These are phyloP conservation scores for Drosophila lacertosa DNA, from an alignment of 1,140 invertebrate genomes.

Conservation along the genomic window DNA sequence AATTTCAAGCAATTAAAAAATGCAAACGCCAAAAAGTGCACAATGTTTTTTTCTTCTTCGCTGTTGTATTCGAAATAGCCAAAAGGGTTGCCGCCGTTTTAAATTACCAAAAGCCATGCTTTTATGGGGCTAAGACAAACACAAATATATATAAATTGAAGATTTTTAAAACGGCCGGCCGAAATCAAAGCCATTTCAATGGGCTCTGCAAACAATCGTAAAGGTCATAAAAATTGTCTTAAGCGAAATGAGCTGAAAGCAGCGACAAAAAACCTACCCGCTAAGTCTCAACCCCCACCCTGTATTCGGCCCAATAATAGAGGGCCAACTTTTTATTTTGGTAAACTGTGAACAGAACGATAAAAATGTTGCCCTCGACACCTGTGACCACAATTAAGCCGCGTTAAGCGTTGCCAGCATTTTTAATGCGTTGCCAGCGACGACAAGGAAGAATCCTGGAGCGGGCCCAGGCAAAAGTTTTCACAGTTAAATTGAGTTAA, in stretches of 20 bases:
- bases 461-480: slow-evolving; percentile 57
- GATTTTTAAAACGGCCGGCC: slow-evolving; percentile 58
- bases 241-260: slow-evolving; percentile 52
- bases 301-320: slow-evolving; percentile 23
- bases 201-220: slow-evolving; percentile 73
- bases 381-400: slow-evolving; percentile 83
- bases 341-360: slow-evolving; percentile 82
- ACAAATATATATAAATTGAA: slow-evolving; percentile 72
- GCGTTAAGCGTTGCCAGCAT: slow-evolving; percentile 69
- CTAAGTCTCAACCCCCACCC: neutral
- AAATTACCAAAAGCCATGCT: slow-evolving; percentile 55
- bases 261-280: slow-evolving; percentile 14
- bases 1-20: slow-evolving; percentile 81
- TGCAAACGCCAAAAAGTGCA: slow-evolving; percentile 56
- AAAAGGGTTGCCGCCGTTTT: slow-evolving; percentile 58
- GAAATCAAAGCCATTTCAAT: slow-evolving; percentile 67
- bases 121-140: slow-evolving; percentile 69
- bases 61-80: neutral
- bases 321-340: slow-evolving; percentile 36
- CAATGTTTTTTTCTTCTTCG: slow-evolving; percentile 25
- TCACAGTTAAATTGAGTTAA: slow-evolving; percentile 76
- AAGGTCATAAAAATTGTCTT: slow-evolving; percentile 80
- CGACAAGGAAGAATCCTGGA: slow-evolving; percentile 2
- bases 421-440: slow-evolving; percentile 35
- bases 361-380: slow-evolving; percentile 75